These are phyloP conservation scores for Blomia tropicalis DNA, from an alignment of 2,888 invertebrate species.

Conservation along the genomic window DNA sequence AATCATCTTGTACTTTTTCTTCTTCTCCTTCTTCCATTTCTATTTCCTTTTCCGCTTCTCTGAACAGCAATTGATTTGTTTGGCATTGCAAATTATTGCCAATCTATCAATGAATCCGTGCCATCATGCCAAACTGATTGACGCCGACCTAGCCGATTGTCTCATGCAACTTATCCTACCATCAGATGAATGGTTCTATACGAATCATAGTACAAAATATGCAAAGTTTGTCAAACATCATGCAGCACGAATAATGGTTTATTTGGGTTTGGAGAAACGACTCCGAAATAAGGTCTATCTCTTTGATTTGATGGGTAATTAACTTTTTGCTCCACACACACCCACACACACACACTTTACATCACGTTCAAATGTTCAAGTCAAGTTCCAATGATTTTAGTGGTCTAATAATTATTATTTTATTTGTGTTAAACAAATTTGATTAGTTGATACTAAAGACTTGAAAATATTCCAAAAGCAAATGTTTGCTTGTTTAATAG, in stretches of 20 bases:
- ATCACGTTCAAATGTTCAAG: too few relatives aligned
- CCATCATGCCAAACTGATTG: constrained; percentile 42
- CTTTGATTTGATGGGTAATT: constrained; percentile 41
- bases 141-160: constrained; percentile 46
- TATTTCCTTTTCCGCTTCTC: background rate
- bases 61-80: constrained; percentile 46
- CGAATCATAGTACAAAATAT: constrained; percentile 48
- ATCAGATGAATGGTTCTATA: constrained; percentile 52
- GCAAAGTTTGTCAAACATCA: constrained; percentile 49
- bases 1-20: background rate
- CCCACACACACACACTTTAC: too few relatives aligned
- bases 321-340: too few relatives aligned
- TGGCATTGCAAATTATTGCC: constrained; percentile 46
- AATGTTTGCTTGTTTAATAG: too few relatives aligned
- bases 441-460: too few relatives aligned
- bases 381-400: too few relatives aligned
- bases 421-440: too few relatives aligned
- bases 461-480: too few relatives aligned
- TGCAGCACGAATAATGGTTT: constrained; percentile 47
- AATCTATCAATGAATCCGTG: constrained; percentile 44
- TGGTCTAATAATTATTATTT: background rate
- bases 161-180: constrained; percentile 47
- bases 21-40: background rate
- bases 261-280: constrained; percentile 46
- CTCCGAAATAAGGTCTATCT: constrained; percentile 46